Percentiles rank a stretch among this genome's conserved stretches.
phyloP scores from a whole-genome alignment of 2,113 vertebrate species.

The Gambusia affinis region DNA sequence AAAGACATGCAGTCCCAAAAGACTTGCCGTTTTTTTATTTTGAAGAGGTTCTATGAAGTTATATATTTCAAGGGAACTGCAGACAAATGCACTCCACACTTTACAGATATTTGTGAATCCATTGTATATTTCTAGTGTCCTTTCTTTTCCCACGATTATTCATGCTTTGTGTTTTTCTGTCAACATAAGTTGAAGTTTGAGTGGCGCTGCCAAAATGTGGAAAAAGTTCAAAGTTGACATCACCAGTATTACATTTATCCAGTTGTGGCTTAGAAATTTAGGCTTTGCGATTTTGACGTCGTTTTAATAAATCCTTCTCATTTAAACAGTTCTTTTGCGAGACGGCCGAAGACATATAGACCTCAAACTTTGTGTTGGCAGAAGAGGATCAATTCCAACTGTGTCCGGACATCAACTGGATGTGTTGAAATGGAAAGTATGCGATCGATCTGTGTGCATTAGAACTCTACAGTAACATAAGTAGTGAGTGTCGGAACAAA shows the following conservation, averaged over 20 bases:
- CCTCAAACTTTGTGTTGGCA: conserved; percentile 70
- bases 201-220: no score
- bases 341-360: conserved; percentile 45
- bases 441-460: conserved; percentile 78
- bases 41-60: background rate
- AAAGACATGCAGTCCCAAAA: background rate
- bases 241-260: conserved; percentile 28
- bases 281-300: conserved; percentile 17
- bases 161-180: no score
- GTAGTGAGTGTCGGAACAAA: conserved; percentile 74
- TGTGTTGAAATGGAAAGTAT: conserved; percentile 79
- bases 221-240: conserved; percentile 1
- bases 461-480: conserved; percentile 73
- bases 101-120: background rate
- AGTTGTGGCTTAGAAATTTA: conserved; percentile 37
- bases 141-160: no score
- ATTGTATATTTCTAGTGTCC: no score
- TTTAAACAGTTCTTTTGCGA: conserved; percentile 38
- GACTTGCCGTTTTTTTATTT: background rate
- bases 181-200: no score
- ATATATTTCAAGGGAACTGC: background rate
- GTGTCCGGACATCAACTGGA: conserved; percentile 61
- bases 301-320: conserved; percentile 27
- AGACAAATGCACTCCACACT: background rate
- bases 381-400: conserved; percentile 69